phyloP scores from a whole-genome alignment of 2,888 invertebrate species.

The Macaria notata region DNA sequence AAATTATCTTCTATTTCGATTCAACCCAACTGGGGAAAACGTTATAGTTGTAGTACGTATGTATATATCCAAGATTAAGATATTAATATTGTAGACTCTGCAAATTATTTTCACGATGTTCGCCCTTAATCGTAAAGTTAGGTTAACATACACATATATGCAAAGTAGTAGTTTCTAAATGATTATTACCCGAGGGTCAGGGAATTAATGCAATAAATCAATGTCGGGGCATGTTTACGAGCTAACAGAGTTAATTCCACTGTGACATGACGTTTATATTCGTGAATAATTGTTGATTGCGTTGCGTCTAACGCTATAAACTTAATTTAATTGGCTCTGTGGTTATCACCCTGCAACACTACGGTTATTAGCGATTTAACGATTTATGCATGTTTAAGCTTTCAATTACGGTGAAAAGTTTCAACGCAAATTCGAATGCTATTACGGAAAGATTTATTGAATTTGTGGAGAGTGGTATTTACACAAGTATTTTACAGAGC shows the following conservation, averaged over 20 bases:
- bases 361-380: slow-evolving; percentile 10
- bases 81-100: too few relatives aligned
- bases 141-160: too few relatives aligned
- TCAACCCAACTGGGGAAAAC: too few relatives aligned
- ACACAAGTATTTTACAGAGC: too few relatives aligned
- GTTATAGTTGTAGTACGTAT: too few relatives aligned
- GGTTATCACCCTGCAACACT: slow-evolving; percentile 26
- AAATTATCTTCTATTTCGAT: too few relatives aligned
- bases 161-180: slow-evolving; percentile 58
- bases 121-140: too few relatives aligned
- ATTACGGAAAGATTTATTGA: slow-evolving; percentile 6
- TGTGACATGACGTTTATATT: slow-evolving; percentile 79
- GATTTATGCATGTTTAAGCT: slow-evolving; percentile 19
- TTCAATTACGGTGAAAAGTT: slow-evolving; percentile 14
- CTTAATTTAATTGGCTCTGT: slow-evolving; percentile 37
- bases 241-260: slow-evolving; percentile 80
- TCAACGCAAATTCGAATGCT: slow-evolving; percentile 11
- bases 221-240: slow-evolving; percentile 79
- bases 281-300: slow-evolving; percentile 78
- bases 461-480: too few relatives aligned
- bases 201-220: slow-evolving; percentile 78
- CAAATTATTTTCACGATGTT: too few relatives aligned
- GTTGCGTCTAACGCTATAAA: slow-evolving; percentile 40
- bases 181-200: slow-evolving; percentile 59
- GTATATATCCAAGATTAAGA: too few relatives aligned